Evolutionary conservation across 2,797 vertebrate species (phyloP), one percentile per base, ranked within the genome.

Genomic region (Pelodytes ibericus): DNA sequence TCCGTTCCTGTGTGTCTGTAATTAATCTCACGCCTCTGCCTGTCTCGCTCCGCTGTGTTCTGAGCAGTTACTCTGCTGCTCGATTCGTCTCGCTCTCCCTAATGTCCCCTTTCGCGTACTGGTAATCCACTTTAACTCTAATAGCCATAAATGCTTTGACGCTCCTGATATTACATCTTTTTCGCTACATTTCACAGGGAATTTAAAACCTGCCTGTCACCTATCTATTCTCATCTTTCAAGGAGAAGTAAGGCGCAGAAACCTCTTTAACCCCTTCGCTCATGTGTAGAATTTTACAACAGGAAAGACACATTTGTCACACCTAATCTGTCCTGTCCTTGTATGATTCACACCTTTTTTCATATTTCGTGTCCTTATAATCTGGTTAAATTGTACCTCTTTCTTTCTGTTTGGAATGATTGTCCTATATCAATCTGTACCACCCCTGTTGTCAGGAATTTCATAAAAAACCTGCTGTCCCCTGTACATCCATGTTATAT

Each of bases 61-160:
- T 57, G 24, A 67, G 70, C 75, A 72, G 70, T 78, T 72, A 67
- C 53, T 33, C 75, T 27, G 9, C 70, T 62, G 29, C 70, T 53
- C 70, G 30, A 72, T 67, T 65, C 15, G 53, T 67, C 75, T 78
- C 62, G 70, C 62, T 78, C 63, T 78, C 75, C 63, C 75, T 49
- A 67, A 78, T 67, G 70, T 72, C 75, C 70, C 69, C 70, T 61
- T 62, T 53, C 30, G 30, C 49, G 7, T 56, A 22, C 62, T 26
- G 44, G 39, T 67, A 78, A 78, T 78, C 56, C 75, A 67, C 69
- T 78, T 56, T 65, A 18, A 41, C 69, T 60, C 53, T 72, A 78
- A 78, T 72, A 71, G 75, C 70, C 70, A 78, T 72, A 78, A 78
- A 78, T 56, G 75, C 75, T 78, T 72, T 72, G 75, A 60, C 56